phyloP scores from a whole-genome alignment of 2,797 vertebrate genomes.

The Poecilia picta region DNA sequence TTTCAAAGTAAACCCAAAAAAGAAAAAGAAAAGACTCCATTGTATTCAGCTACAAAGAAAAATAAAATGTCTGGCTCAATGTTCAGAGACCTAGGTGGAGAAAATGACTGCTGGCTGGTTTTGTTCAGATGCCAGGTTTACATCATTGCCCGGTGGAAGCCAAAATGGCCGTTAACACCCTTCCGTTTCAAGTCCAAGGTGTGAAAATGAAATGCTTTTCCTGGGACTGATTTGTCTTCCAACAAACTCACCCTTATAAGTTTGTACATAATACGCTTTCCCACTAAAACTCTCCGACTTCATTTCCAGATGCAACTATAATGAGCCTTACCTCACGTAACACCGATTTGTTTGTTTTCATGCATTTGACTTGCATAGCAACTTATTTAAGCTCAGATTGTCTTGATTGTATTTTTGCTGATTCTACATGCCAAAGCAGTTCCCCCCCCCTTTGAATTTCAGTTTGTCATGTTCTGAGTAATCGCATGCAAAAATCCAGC shows the following conservation, averaged over 20 bases:
- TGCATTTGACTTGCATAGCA: background rate
- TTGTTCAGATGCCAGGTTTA: conserved; percentile 46
- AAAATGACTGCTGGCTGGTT: conserved; percentile 36
- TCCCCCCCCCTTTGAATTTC: background rate
- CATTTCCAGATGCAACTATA: background rate
- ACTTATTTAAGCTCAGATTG: background rate
- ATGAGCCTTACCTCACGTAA: conserved; percentile 5
- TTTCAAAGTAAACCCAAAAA: conserved; percentile 12
- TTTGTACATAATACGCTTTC: background rate
- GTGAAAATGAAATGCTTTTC: conserved; percentile 38
- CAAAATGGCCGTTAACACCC: conserved; percentile 48
- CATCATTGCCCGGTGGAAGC: conserved; percentile 46
- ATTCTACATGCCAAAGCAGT: conserved; percentile 5
- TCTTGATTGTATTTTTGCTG: background rate
- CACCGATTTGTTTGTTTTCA: conserved; percentile 4
- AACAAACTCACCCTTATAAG: background rate
- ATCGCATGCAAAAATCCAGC: background rate
- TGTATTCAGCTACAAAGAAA: conserved; percentile 8
- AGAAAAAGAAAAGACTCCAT: conserved; percentile 13
- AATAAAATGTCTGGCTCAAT: conserved; percentile 30
- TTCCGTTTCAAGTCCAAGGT: conserved; percentile 37
- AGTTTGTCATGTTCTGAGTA: background rate
- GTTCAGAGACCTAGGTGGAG: conserved; percentile 41
- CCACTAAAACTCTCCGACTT: background rate
- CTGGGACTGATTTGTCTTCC: conserved; percentile 3